Evolutionary conservation across 2,888 invertebrate species (phyloP).

Genomic region (Machimus atricapillus): DNA sequence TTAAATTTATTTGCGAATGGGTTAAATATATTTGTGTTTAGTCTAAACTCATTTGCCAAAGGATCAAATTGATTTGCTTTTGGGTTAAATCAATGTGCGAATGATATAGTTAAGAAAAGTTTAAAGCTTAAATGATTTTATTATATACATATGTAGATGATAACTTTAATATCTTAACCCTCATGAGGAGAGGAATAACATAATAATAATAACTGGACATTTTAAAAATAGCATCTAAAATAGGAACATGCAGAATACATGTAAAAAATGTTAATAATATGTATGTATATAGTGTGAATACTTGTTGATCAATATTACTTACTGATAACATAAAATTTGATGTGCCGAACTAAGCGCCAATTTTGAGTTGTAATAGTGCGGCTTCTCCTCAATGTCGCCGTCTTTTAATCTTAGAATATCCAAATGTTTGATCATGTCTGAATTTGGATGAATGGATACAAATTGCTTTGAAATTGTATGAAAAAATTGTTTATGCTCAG

Average conservation of each 20-base stretch:
- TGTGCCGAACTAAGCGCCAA: slow-evolving; percentile 80
- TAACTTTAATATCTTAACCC: no score
- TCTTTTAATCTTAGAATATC: slow-evolving; percentile 80
- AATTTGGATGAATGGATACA: slow-evolving; percentile 88
- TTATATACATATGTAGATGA: no score
- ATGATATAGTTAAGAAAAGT: no score
- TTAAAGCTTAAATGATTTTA: no score
- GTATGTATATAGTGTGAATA: not conserved
- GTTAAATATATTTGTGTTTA: no score
- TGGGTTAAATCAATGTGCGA: no score
- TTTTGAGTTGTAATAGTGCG: slow-evolving; percentile 71
- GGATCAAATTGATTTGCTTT: no score
- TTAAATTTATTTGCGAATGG: no score
- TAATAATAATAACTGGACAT: no score
- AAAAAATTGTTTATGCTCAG: slow-evolving; percentile 79
- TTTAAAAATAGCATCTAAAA: not conserved
- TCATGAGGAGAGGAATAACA: no score
- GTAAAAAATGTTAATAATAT: not conserved
- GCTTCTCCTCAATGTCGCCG: slow-evolving; percentile 74
- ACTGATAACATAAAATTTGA: slow-evolving; percentile 88
- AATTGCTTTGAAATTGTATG: slow-evolving; percentile 89
- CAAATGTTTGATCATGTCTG: slow-evolving; percentile 84
- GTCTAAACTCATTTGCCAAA: no score
- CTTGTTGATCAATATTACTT: slow-evolving; percentile 58
- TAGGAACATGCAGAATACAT: not conserved